Conservation (phyloP, 2,797 vertebrate genomes). For the Clarias fuscus region DNA sequence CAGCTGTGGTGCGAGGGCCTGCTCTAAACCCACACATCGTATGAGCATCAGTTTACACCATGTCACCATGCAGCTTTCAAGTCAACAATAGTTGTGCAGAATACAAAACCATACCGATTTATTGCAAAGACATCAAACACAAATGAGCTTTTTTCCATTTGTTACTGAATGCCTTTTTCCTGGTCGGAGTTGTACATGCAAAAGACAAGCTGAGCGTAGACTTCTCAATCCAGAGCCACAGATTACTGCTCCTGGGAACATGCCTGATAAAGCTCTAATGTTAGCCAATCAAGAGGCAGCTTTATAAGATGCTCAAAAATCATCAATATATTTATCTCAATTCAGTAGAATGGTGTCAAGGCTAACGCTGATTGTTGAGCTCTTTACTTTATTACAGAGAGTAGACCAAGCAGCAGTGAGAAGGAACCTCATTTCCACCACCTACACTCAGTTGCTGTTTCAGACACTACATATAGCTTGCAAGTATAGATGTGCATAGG, state of each 20-base stretch:
- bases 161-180: background rate
- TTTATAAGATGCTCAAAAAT: background rate
- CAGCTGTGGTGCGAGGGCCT: background rate
- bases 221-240: background rate
- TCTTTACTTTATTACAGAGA: background rate
- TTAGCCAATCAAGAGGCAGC: background rate
- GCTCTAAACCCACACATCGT: background rate
- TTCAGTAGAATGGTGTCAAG: background rate
- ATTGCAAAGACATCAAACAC: background rate
- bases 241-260: background rate
- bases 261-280: background rate
- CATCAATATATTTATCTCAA: background rate
- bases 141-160: background rate
- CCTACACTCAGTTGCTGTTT: background rate
- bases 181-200: background rate
- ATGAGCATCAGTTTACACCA: background rate
- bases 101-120: background rate
- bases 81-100: background rate
- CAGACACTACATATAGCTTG: background rate
- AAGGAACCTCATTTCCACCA: background rate
- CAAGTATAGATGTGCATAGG: background rate
- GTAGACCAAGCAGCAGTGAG: background rate
- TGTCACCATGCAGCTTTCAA: background rate
- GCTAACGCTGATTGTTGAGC: background rate
- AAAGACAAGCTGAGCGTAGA: background rate